phyloP scores from a whole-genome alignment of 2,888 invertebrate genomes.

The Hymenopus coronatus region DNA sequence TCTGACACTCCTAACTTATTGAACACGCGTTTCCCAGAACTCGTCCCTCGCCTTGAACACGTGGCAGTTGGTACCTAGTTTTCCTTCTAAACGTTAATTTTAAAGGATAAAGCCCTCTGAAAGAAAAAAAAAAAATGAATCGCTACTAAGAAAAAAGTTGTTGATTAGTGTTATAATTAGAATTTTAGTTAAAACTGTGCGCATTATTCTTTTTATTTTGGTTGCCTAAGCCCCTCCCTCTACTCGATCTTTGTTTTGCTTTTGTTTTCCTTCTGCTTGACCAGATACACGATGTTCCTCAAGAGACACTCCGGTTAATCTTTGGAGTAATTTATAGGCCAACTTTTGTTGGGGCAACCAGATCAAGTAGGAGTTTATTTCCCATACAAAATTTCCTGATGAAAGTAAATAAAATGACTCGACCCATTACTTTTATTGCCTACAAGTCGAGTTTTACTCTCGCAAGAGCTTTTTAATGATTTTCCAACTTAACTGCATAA shows the following conservation, averaged over 20 bases:
- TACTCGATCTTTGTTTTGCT: neutral
- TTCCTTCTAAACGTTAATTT: neutral
- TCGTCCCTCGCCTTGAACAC: neutral
- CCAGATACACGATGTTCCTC: neutral
- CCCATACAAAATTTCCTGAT: neutral
- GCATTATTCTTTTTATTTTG: constrained; percentile 5
- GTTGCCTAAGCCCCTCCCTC: neutral
- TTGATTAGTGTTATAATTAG: constrained; percentile 19
- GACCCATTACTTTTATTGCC: neutral
- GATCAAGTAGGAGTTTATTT: neutral
- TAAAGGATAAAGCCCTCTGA: neutral
- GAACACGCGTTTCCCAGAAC: neutral
- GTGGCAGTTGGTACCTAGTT: neutral
- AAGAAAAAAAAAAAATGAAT: neutral
- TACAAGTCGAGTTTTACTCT: neutral
- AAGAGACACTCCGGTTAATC: neutral
- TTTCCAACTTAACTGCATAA: too few relatives aligned
- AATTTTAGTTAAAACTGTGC: constrained; percentile 21
- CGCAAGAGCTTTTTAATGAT: neutral
- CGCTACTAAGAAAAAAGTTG: constrained; percentile 5
- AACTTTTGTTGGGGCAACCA: neutral
- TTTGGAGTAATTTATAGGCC: neutral
- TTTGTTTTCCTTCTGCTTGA: neutral
- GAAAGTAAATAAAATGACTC: neutral
- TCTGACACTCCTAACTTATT: too few relatives aligned